These are phyloP conservation scores for Globicephala melas DNA, from an alignment of 2,113 vertebrate species.

Conservation along the genomic window DNA sequence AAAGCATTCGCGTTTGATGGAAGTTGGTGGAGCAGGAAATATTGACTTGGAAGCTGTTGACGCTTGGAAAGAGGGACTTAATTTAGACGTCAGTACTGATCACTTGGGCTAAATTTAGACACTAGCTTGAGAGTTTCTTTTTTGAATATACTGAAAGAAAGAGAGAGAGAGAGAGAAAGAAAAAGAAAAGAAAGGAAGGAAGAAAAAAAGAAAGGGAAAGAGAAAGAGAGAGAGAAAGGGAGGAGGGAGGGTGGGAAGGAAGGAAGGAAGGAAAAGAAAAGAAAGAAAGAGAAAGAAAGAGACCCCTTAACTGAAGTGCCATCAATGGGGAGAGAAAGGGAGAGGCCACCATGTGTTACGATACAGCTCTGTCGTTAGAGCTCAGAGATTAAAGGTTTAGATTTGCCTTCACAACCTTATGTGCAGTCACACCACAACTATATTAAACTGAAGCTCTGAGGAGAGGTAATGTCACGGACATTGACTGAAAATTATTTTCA, in stretches of 20 bases:
- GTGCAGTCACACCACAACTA: neutral
- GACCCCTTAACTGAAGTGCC: neutral
- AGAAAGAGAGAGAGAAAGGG: no score
- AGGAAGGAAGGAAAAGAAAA: no score
- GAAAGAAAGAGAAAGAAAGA: neutral
- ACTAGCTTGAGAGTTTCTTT: slow-evolving; percentile 29
- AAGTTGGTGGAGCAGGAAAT: slow-evolving; percentile 64
- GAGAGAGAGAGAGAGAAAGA: neutral
- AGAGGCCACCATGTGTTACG: neutral
- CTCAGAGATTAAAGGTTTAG: neutral
- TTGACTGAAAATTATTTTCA: slow-evolving; percentile 39
- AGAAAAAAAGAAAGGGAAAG: no score
- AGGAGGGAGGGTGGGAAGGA: no score
- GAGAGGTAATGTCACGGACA: neutral
- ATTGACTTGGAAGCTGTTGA: slow-evolving; percentile 70
- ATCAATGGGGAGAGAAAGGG: neutral
- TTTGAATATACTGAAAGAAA: slow-evolving; percentile 19
- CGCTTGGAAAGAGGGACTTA: slow-evolving; percentile 64
- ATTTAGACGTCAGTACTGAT: slow-evolving; percentile 76
- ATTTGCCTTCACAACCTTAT: neutral
- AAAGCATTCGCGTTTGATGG: slow-evolving; percentile 52
- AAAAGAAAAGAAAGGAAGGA: neutral
- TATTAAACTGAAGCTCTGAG: slow-evolving; percentile 6
- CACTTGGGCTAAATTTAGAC: slow-evolving; percentile 50
- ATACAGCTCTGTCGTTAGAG: neutral